Evolutionary conservation across 2,888 invertebrate genomes (phyloP).

Genomic region (Amitus sp.): DNA sequence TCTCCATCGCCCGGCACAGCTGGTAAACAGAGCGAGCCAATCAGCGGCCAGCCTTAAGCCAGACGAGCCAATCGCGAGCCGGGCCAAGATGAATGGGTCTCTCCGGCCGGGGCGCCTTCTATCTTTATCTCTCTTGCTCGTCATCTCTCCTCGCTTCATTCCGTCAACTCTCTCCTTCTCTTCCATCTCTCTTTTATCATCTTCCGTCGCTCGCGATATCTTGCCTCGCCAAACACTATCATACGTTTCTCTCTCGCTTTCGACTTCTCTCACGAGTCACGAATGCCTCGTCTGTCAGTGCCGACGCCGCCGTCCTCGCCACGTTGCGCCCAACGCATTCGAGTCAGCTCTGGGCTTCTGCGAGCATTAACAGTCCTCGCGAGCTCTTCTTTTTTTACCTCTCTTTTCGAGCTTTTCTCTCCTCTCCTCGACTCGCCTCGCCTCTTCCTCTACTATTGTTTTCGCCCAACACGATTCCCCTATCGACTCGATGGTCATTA

Average conservation of each 20-base stretch:
- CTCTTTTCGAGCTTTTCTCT: conserved; percentile 3
- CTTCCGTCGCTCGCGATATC: no score
- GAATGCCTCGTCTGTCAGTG: conserved; percentile 31
- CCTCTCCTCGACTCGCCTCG: not conserved
- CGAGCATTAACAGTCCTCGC: conserved; percentile 1
- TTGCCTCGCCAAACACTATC: no score
- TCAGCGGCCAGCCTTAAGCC: conserved; percentile 57
- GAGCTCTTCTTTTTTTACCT: conserved; percentile 10
- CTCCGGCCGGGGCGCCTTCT: conserved; percentile 42
- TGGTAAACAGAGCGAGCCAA: conserved; percentile 66
- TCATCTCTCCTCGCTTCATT: no score
- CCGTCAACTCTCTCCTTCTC: conserved; percentile 21
- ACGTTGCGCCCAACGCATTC: conserved; percentile 49
- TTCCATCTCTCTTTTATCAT: conserved; percentile 28
- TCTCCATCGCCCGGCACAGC: conserved; percentile 60
- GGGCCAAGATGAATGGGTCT: conserved; percentile 65
- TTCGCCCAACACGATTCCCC: not conserved
- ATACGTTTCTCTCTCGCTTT: conserved; percentile 3
- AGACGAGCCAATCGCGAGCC: conserved; percentile 58
- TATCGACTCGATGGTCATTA: not conserved
- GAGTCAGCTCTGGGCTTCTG: conserved; percentile 28
- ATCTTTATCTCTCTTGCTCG: conserved; percentile 32
- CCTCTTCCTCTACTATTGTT: conserved; percentile 4
- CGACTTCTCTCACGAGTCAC: conserved; percentile 34
- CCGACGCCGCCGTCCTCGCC: conserved; percentile 45